Base-by-base conservation (phyloP, 2,113 vertebrate genomes). In the Noctilio leporinus region DNA sequence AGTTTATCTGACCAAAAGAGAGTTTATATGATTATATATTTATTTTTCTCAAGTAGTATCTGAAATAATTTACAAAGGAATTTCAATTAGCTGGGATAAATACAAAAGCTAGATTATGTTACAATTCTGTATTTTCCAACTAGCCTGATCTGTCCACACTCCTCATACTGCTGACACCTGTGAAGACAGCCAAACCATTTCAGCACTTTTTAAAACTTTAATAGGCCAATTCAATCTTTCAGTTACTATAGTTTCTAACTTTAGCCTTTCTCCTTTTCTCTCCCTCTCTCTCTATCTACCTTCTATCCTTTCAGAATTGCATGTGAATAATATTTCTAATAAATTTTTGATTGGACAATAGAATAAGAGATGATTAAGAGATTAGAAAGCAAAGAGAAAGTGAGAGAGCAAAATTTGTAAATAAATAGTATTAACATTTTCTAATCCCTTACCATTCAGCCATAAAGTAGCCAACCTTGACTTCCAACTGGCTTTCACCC, bases 301-400 rank as follows among this genome's bases (percentile, higher is more conserved):
- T 20, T 10, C 4, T n/a, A 38, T 3, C 4, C 2, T 64, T 82
- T 55, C 10, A 62, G 26, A 86, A 77, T 19, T 40, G 1, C 14
- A 67, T 40, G 53, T 47, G 11, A 59, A 91, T 80, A 28, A 15
- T n/a, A 47, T 70, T 87, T 72, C 35, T 73, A 81, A 55, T 81
- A 89, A 11, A 53, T 84, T 90, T 67, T 73, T 67, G 19, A 59
- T 12, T 55, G 5, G 24, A 4, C n/a, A 85, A 47, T 45, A 51
- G 5, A 77, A 67, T 17, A 72, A 64, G 19, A 6, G 26, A 20
- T 53, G 4, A 85, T 40, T 24, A 87, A 59, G 17, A 70, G 12
- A 70, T 33, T 57, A 64, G 19, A 67, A 64, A 49, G 84, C 26
- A 83, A 87, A 65, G 1, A n/a, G 47, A 84, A 84, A 73, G 5